Base-by-base conservation (phyloP, 2,113 vertebrate species). In the Clarias magur region DNA sequence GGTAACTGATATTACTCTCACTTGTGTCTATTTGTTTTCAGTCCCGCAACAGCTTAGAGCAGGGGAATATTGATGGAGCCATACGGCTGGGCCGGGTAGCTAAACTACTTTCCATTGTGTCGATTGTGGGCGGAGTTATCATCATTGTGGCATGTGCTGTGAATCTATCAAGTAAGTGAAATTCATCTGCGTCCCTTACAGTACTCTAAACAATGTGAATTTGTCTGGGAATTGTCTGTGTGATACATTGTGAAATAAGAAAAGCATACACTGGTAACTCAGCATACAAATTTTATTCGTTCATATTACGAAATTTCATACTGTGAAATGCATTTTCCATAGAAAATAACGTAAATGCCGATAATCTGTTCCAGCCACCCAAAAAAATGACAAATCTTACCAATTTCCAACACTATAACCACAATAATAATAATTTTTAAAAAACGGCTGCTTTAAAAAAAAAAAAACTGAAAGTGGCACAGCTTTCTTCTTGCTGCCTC, bases 31-130 rank as follows among this genome's bases (percentile, higher is more conserved):
- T 86, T 75, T 83, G 86, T 83, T 57, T 86, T 54, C 92, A 98
- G 97, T 96, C 97, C 78, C 95, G 96, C 89, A 97, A 97, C 95
- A 98, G 97, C 87, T 95, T 97, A 27, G 96, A 97, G 90, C 96
- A 97, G 91, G 97, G 97, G 11, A 97, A 98, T 89, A 93, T 97
- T 89, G 97, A 98, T 5, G 97, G 97, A 23, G 97, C 97, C 1
- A 95, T 96, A 80, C 96, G 97, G 60, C 94, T 98, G 92, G 97
- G 97, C 68, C 95, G 96, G 0, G 97, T 98, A 76, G 97, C 97
- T 87, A 97, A 97, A 92, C 95, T 97, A 91, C 95, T 98, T 76
- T 97, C 97, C 88, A 80, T 96, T 75, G 96, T 97, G 80, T 97
- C 97, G 0, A 92, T 98, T 84, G 95, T 97, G 9, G 97, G 97